Percentiles rank a stretch among this genome's conserved stretches.
Evolutionary conservation across 2,797 vertebrate species (phyloP).

Genomic region (Xenentodon cancila): DNA sequence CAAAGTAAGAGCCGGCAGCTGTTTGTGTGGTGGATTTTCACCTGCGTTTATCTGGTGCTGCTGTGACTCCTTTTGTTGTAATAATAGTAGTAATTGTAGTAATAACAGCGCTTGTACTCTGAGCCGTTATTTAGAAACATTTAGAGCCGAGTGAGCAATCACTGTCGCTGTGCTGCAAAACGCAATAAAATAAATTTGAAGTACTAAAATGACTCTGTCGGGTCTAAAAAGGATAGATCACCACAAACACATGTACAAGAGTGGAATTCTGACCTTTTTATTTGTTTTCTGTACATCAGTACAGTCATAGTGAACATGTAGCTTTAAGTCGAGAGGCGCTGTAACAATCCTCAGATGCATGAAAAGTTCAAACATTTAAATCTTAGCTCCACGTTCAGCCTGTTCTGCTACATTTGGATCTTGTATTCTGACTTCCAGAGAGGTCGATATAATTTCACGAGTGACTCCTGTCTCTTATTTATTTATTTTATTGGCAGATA

Average conservation of each 20-base stretch:
- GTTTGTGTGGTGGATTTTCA: not conserved
- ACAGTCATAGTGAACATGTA: not conserved
- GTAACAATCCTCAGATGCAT: too few relatives aligned
- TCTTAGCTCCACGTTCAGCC: too few relatives aligned
- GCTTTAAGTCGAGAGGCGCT: not conserved
- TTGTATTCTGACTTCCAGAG: too few relatives aligned
- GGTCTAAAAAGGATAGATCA: too few relatives aligned
- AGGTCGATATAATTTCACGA: too few relatives aligned
- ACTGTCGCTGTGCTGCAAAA: not conserved
- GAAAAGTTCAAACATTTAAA: too few relatives aligned
- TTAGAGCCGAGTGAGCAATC: not conserved
- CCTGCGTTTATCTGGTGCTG: not conserved
- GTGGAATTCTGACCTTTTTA: not conserved
- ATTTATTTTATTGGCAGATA: slow-evolving; percentile 76
- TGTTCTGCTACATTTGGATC: too few relatives aligned
- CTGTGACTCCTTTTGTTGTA: not conserved
- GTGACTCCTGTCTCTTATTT: not conserved
- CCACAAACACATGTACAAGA: too few relatives aligned
- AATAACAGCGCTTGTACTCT: too few relatives aligned
- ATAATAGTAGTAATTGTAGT: too few relatives aligned
- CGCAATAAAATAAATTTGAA: too few relatives aligned
- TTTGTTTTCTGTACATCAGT: not conserved
- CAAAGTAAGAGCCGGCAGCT: slow-evolving; percentile 82
- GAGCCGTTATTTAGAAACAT: not conserved
- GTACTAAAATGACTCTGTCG: too few relatives aligned